Percentiles rank a stretch among this genome's conserved stretches.
phyloP scores from a whole-genome alignment of 1,140 invertebrate genomes.

The Megalonaias nervosa region DNA sequence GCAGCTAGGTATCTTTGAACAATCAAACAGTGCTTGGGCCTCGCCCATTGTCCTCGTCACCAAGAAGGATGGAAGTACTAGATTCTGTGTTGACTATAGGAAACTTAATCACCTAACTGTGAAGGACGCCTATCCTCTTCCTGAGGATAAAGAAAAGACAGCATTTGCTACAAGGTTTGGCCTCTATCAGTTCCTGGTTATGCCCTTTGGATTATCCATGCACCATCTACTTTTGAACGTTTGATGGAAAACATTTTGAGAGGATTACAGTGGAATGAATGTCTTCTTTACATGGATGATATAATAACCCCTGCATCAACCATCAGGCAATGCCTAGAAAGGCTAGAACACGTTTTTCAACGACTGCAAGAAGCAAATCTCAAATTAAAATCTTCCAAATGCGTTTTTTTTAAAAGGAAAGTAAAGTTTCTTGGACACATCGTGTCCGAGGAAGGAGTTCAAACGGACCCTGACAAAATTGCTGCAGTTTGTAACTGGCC shows the following conservation, averaged over 20 bases:
- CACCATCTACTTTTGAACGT: constrained; percentile 3
- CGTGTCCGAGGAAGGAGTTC: constrained; percentile 7
- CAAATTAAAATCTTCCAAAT: constrained; percentile 17
- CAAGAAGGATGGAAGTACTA: no score
- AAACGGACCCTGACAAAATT: constrained; percentile 7
- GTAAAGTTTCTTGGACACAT: constrained; percentile 8
- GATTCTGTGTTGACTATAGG: no score
- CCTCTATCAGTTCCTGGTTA: constrained; percentile 11
- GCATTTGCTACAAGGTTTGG: constrained; percentile 18
- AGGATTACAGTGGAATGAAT: constrained; percentile 13
- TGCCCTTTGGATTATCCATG: constrained; percentile 1
- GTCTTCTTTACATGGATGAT: constrained; percentile 16
- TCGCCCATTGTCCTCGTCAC: no score
- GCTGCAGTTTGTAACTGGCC: no score
- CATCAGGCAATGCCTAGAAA: not conserved
- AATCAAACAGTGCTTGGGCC: no score
- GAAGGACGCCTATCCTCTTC: no score
- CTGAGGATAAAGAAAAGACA: not conserved
- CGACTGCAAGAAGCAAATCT: constrained; percentile 1
- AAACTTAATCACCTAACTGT: no score
- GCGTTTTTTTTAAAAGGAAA: constrained; percentile 1
- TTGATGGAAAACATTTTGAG: constrained; percentile 6
- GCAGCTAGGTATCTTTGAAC: no score
- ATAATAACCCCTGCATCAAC: constrained; percentile 8
- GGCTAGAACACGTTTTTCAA: constrained; percentile 12